Percentiles rank a stretch among this genome's conserved stretches.
These are phyloP conservation scores for Azemiops feae DNA, from an alignment of 2,113 vertebrate genomes.

Conservation along the genomic window DNA sequence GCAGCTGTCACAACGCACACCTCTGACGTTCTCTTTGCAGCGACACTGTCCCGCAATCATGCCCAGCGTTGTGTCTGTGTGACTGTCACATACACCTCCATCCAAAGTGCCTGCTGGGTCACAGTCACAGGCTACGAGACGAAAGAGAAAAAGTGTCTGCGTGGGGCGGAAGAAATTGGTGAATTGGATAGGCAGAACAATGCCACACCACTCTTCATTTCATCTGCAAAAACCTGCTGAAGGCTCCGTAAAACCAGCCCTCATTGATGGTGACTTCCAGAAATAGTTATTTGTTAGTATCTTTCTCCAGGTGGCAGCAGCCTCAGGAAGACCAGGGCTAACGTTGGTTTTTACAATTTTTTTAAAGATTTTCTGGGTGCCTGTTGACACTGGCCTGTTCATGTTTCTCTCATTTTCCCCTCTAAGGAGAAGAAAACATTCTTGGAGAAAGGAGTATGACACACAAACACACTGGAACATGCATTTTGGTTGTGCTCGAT, in stretches of 20 bases:
- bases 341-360: neutral
- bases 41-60: constrained; percentile 84
- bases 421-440: neutral
- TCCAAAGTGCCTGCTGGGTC: constrained; percentile 80
- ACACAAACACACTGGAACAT: neutral
- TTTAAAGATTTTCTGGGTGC: too few relatives aligned
- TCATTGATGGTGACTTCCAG: neutral
- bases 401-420: neutral
- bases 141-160: neutral
- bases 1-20: constrained; percentile 80
- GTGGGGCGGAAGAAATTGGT: neutral
- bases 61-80: constrained; percentile 73
- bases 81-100: constrained; percentile 78
- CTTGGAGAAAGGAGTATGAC: neutral
- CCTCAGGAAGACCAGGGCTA: neutral
- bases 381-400: neutral
- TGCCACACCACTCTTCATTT: neutral
- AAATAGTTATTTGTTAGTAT: neutral
- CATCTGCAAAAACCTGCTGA: neutral
- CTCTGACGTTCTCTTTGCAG: constrained; percentile 80
- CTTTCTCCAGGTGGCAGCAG: neutral
- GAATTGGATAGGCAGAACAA: neutral
- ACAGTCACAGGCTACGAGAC: constrained; percentile 78
- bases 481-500: neutral
- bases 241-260: neutral